Conservation (phyloP, 1,140 invertebrate genomes). For the Steinernema feltiae region DNA sequence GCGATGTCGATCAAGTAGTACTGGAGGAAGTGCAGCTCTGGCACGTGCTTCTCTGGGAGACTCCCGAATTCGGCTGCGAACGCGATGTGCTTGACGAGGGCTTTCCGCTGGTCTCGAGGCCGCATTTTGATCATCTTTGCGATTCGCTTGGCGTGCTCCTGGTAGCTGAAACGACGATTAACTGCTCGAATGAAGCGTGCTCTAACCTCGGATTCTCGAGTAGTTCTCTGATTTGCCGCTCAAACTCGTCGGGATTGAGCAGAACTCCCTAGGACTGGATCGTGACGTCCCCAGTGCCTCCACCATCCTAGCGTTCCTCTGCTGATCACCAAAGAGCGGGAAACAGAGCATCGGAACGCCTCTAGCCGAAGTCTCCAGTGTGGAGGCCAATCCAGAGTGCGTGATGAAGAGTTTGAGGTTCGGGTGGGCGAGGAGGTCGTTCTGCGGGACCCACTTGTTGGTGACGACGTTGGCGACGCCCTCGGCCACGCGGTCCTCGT, state of each 20-base stretch:
- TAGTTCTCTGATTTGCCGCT: background rate
- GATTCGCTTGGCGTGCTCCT: background rate
- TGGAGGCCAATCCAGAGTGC: constrained; percentile 60
- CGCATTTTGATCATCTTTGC: background rate
- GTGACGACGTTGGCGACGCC: background rate
- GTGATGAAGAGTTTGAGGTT: constrained; percentile 51
- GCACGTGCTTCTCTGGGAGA: background rate
- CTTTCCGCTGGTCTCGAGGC: background rate
- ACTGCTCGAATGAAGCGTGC: background rate
- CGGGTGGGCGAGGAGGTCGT: constrained; percentile 2
- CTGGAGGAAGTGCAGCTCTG: background rate
- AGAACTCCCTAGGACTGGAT: background rate
- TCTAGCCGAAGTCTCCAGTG: constrained; percentile 60
- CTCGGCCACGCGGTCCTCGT: background rate
- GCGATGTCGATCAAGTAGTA: background rate
- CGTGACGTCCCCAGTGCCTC: background rate
- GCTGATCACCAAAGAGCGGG: constrained; percentile 60
- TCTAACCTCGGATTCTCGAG: background rate
- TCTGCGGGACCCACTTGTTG: constrained; percentile 17
- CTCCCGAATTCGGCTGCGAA: background rate
- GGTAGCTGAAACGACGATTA: background rate
- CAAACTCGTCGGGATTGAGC: background rate
- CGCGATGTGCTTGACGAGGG: background rate
- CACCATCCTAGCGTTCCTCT: constrained; percentile 33
- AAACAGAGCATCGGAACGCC: constrained; percentile 61